These are phyloP conservation scores for Drosophila limbata DNA, from an alignment of 2,888 invertebrate genomes.

Conservation along the genomic window DNA sequence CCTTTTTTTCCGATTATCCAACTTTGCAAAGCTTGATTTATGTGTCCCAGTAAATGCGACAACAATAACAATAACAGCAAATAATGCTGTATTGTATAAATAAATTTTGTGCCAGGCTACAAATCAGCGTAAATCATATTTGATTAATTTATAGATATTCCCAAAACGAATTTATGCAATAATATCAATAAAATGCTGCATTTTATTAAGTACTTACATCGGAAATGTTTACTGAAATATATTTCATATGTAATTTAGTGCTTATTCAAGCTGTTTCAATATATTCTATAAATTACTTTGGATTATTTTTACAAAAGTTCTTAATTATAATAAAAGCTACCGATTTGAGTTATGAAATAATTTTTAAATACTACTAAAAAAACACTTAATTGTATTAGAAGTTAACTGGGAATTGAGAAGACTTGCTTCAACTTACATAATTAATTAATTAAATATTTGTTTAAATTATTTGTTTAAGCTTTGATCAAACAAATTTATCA, in stretches of 20 bases:
- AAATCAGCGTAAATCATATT: conserved; percentile 56
- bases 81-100: conserved; percentile 10
- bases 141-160: conserved; percentile 44
- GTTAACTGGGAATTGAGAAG: too few species aligned
- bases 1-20: neutral
- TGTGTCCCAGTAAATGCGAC: neutral
- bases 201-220: neutral
- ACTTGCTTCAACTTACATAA: neutral
- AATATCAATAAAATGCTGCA: conserved; percentile 4
- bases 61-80: neutral
- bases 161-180: conserved; percentile 16
- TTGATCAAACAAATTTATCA: too few species aligned
- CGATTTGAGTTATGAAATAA: neutral
- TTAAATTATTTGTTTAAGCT: too few species aligned
- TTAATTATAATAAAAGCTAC: neutral
- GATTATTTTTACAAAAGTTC: neutral
- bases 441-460: neutral
- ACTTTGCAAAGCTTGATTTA: conserved; percentile 12
- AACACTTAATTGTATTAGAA: too few species aligned
- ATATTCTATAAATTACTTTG: neutral
- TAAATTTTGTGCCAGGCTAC: conserved; percentile 4
- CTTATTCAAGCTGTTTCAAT: neutral
- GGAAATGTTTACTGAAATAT: conserved; percentile 3
- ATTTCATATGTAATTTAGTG: neutral
- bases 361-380: neutral